A percentile compares a stretch with the other conserved stretches of the same genome.
Conservation (phyloP, 1,140 invertebrate genomes). For the Drosophila bifasciata region DNA sequence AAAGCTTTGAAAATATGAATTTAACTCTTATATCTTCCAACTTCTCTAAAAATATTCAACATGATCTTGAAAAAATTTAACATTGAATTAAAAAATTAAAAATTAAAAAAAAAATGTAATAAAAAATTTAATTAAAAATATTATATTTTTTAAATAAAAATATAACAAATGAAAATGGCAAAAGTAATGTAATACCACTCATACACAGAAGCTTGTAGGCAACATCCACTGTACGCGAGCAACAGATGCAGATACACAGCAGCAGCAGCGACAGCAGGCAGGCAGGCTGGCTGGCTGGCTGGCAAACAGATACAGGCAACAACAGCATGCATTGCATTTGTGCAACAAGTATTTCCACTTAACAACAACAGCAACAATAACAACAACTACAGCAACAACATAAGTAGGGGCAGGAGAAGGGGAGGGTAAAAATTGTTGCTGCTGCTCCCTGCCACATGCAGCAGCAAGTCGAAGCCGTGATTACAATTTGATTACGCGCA, state of each 20-base stretch:
- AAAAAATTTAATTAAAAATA: too few species aligned
- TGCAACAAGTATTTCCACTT: slow-evolving; percentile 83
- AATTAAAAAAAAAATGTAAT: too few species aligned
- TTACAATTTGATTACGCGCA: slow-evolving; percentile 83
- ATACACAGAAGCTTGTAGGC: slow-evolving; percentile 10
- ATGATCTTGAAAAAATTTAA: too few species aligned
- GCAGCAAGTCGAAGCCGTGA: slow-evolving; percentile 67
- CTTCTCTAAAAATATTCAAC: too few species aligned
- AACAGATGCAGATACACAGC: slow-evolving; percentile 60
- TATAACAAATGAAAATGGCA: too few species aligned
- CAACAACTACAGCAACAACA: slow-evolving; percentile 32
- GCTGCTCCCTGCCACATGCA: slow-evolving; percentile 49
- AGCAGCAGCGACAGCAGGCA: slow-evolving; percentile 39
- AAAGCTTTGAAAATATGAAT: too few species aligned
- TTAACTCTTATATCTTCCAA: too few species aligned
- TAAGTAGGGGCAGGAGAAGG: not conserved
- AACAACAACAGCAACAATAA: slow-evolving; percentile 61
- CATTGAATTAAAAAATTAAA: too few species aligned
- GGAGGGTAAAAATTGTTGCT: slow-evolving; percentile 39
- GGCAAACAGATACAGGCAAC: slow-evolving; percentile 5
- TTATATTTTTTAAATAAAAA: too few species aligned
- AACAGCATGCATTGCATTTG: slow-evolving; percentile 78
- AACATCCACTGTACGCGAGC: slow-evolving; percentile 52
- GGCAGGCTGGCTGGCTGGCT: slow-evolving; percentile 2
- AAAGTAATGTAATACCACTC: too few species aligned